Conservation (phyloP, 2,113 vertebrate genomes). For the Xenopus borealis region DNA sequence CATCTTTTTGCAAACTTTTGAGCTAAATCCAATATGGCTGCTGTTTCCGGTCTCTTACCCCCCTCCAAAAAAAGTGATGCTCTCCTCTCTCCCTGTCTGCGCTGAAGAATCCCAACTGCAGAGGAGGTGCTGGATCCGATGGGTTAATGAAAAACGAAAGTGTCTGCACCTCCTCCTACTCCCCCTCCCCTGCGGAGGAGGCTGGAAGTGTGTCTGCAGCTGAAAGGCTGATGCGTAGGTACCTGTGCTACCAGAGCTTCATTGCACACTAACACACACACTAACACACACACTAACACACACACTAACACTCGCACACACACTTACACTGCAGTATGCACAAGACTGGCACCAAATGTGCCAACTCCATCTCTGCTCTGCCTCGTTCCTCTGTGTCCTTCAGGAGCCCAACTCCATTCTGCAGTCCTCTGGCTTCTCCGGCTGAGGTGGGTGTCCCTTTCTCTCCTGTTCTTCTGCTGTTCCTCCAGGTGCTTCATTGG, state of each 20-base stretch:
- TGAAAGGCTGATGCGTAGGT: slow-evolving; percentile 60
- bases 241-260: slow-evolving; percentile 56
- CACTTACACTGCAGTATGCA: slow-evolving; percentile 59
- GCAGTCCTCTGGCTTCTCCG: slow-evolving; percentile 42
- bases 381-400: slow-evolving; percentile 51
- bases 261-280: slow-evolving; percentile 50
- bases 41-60: neutral
- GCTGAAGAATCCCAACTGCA: slow-evolving; percentile 22
- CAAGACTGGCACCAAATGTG: slow-evolving; percentile 59
- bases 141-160: slow-evolving; percentile 36
- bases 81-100: too few relatives aligned
- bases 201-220: slow-evolving; percentile 59
- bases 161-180: slow-evolving; percentile 23
- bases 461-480: neutral
- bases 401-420: slow-evolving; percentile 50
- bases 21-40: neutral
- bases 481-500: neutral
- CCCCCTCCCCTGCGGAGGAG: slow-evolving; percentile 46
- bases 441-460: slow-evolving; percentile 12
- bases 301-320: slow-evolving; percentile 3
- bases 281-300: too few relatives aligned
- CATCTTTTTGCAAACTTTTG: neutral
- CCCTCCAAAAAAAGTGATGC: neutral
- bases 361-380: slow-evolving; percentile 56
- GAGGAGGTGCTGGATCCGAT: slow-evolving; percentile 20